These are phyloP conservation scores for Coremacera marginata DNA, from an alignment of 2,888 invertebrate genomes.

Conservation along the genomic window DNA sequence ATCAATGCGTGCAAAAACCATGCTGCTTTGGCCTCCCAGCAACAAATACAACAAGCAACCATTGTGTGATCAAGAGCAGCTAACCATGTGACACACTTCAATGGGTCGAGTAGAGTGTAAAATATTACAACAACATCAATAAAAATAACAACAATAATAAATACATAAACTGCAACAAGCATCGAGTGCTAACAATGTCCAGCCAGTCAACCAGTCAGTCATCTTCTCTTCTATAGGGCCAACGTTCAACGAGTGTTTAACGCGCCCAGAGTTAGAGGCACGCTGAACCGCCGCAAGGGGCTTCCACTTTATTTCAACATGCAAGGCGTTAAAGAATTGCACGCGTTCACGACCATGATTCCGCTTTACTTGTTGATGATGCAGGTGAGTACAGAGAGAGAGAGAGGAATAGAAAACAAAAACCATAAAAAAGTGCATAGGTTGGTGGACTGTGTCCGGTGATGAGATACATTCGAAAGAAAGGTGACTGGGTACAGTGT, in stretches of 20 bases:
- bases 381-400: not conserved
- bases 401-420: not conserved
- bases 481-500: no score
- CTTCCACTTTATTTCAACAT: not conserved
- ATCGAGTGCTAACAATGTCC: not conserved
- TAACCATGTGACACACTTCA: no score
- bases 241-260: not conserved
- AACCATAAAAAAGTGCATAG: not conserved
- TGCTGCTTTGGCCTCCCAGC: not conserved
- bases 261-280: not conserved
- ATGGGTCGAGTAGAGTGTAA: no score
- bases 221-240: not conserved
- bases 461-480: not conserved
- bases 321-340: conserved; percentile 22
- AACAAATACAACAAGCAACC: not conserved
- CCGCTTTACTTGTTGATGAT: conserved; percentile 19
- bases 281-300: not conserved
- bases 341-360: conserved; percentile 34
- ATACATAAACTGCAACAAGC: no score
- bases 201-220: not conserved
- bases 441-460: not conserved
- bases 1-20: not conserved
- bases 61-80: no score
- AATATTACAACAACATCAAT: no score
- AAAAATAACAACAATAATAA: no score